phyloP scores from a whole-genome alignment of 2,888 invertebrate species.

The Flexamia atlantica region DNA sequence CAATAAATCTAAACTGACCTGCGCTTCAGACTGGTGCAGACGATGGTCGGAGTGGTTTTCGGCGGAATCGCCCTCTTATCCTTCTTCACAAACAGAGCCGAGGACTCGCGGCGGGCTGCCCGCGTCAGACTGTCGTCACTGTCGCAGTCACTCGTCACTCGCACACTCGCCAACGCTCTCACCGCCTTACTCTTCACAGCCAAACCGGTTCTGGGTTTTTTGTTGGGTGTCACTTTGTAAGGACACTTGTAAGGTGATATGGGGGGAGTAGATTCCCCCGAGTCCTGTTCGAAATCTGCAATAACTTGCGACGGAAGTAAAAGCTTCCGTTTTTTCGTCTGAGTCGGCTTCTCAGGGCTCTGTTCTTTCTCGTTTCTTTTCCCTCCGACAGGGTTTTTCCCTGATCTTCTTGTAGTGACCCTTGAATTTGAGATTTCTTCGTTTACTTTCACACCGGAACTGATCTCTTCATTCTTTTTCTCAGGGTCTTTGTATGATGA shows the following conservation, averaged over 20 bases:
- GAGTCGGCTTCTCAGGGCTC: neutral
- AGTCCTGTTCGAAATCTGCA: constrained; percentile 23
- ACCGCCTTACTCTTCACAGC: constrained; percentile 40
- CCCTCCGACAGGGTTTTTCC: neutral
- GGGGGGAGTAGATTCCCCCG: constrained; percentile 30
- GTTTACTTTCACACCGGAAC: neutral
- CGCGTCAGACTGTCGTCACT: constrained; percentile 51
- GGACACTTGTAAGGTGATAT: constrained; percentile 15
- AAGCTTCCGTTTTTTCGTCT: constrained; percentile 48
- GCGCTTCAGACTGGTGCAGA: constrained; percentile 71
- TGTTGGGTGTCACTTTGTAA: constrained; percentile 26
- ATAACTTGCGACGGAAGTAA: constrained; percentile 30
- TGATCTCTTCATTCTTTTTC: constrained; percentile 14
- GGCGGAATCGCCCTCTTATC: constrained; percentile 55
- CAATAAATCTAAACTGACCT: no score
- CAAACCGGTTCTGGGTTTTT: constrained; percentile 32
- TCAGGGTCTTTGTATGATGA: constrained; percentile 17
- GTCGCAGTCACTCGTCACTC: constrained; percentile 25
- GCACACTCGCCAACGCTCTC: neutral
- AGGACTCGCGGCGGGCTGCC: constrained; percentile 51
- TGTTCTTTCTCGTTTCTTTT: neutral
- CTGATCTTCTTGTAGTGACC: constrained; percentile 13
- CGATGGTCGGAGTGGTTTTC: constrained; percentile 65
- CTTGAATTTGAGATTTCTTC: neutral
- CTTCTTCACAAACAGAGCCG: constrained; percentile 63